Percentiles rank a stretch among this genome's conserved stretches.
phyloP scores from a whole-genome alignment of 37 sponge, comb jelly and placozoan species.

The Diacarnus erythraeanus region DNA sequence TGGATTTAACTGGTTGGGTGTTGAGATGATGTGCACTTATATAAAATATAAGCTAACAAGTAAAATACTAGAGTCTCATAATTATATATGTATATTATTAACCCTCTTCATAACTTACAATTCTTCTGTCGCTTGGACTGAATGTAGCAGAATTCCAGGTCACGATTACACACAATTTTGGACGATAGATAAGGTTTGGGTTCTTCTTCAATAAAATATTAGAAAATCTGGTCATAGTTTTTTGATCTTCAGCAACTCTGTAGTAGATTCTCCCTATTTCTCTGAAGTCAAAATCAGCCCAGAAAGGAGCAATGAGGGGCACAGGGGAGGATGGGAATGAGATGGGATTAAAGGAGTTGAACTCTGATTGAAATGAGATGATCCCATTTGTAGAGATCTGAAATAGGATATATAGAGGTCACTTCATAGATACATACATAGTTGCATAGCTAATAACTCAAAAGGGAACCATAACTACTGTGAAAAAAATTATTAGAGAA shows the following conservation, averaged over 20 bases:
- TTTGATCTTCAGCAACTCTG: not conserved
- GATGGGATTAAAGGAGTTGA: not conserved
- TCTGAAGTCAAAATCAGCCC: not conserved
- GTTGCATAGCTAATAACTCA: too few relatives aligned
- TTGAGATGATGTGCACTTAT: too few relatives aligned
- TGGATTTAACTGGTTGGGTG: too few relatives aligned
- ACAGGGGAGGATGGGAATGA: not conserved
- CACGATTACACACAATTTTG: not conserved
- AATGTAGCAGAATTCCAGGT: not conserved
- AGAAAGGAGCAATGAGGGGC: not conserved
- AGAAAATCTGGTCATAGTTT: not conserved
- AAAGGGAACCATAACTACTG: too few relatives aligned
- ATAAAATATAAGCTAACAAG: too few relatives aligned
- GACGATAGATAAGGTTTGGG: not conserved
- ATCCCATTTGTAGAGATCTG: conserved; percentile 8
- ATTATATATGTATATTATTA: too few relatives aligned
- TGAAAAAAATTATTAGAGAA: too few relatives aligned
- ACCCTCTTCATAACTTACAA: too few relatives aligned
- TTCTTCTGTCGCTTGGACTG: too few relatives aligned
- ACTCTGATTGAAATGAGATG: not conserved
- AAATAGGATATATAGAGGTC: too few relatives aligned
- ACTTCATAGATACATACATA: too few relatives aligned
- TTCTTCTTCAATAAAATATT: not conserved
- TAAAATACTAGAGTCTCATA: too few relatives aligned
- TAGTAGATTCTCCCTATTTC: not conserved